Conservation (phyloP, 2,113 vertebrate species). For the Psilopsiagon aymara region DNA sequence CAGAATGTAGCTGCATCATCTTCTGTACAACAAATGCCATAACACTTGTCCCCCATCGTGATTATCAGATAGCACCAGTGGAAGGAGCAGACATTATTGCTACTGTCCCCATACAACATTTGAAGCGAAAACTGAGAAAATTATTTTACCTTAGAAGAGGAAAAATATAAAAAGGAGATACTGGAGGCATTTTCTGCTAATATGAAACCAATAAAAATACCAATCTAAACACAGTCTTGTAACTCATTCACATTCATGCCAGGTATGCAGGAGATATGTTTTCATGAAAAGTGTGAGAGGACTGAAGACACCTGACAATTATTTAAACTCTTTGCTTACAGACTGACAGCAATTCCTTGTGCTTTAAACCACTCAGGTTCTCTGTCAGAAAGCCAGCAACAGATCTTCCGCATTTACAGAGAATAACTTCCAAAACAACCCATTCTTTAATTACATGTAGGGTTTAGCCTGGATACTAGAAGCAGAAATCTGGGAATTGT, state of each 20-base stretch:
- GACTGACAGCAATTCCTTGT: not conserved
- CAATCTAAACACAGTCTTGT: not conserved
- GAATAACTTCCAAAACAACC: not conserved
- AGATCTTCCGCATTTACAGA: not conserved
- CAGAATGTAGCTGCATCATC: not conserved
- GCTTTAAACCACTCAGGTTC: not conserved
- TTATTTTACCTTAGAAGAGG: not conserved
- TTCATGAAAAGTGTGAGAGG: not conserved
- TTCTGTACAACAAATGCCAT: not conserved
- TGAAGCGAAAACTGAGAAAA: not conserved
- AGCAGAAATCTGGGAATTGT: not conserved
- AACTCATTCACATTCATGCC: not conserved
- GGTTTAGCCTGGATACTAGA: not conserved
- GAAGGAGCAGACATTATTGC: not conserved
- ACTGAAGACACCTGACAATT: not conserved
- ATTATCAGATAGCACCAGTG: not conserved
- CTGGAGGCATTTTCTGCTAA: not conserved
- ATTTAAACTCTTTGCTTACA: not conserved
- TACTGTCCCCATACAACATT: not conserved
- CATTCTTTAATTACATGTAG: not conserved
- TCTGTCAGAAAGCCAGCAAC: not conserved
- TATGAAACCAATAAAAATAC: not conserved
- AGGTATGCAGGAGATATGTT: not conserved
- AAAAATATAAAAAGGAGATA: not conserved
- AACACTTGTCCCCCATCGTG: not conserved